Evolutionary conservation across 1,140 invertebrate species (phyloP).

Genomic region (Drosophila bifasciata): DNA sequence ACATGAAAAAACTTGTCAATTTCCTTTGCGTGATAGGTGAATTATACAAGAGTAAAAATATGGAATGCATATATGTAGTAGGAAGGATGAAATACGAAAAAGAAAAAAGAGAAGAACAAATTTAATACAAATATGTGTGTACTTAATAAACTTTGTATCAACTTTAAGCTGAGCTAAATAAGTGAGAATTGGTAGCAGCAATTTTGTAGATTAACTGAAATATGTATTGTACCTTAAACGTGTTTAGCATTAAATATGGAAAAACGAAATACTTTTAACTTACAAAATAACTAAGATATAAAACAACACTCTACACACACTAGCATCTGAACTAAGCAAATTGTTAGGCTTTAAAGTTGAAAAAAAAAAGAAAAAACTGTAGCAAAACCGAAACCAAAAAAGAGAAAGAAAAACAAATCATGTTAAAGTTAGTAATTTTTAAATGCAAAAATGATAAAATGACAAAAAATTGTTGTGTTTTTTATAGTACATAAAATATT

Average conservation of each 20-base stretch:
- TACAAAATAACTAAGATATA: constrained; percentile 3
- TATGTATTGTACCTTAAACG: constrained; percentile 80
- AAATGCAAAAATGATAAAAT: constrained; percentile 48
- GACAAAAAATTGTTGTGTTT: constrained; percentile 54
- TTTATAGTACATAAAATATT: constrained; percentile 46
- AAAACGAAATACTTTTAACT: constrained; percentile 77
- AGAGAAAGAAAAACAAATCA: constrained; percentile 29
- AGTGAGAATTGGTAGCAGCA: constrained; percentile 67
- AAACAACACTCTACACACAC: constrained; percentile 49
- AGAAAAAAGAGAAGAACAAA: constrained; percentile 22
- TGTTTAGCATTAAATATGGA: constrained; percentile 75
- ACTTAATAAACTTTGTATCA: constrained; percentile 78
- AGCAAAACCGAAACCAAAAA: constrained; percentile 33
- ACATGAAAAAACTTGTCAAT: constrained; percentile 84
- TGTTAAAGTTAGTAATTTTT: constrained; percentile 72
- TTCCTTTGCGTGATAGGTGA: constrained; percentile 84
- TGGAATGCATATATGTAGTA: constrained; percentile 38
- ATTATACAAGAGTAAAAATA: constrained; percentile 71
- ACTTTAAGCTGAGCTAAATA: constrained; percentile 82
- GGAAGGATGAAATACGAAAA: constrained; percentile 33
- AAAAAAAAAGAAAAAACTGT: constrained; percentile 37
- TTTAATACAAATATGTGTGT: constrained; percentile 51
- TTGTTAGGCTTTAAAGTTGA: constrained; percentile 77
- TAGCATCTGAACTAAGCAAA: constrained; percentile 68
- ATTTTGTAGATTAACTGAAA: constrained; percentile 80